These are phyloP conservation scores for Eretmocerus hayati DNA, from an alignment of 2,888 invertebrate genomes.

Conservation along the genomic window DNA sequence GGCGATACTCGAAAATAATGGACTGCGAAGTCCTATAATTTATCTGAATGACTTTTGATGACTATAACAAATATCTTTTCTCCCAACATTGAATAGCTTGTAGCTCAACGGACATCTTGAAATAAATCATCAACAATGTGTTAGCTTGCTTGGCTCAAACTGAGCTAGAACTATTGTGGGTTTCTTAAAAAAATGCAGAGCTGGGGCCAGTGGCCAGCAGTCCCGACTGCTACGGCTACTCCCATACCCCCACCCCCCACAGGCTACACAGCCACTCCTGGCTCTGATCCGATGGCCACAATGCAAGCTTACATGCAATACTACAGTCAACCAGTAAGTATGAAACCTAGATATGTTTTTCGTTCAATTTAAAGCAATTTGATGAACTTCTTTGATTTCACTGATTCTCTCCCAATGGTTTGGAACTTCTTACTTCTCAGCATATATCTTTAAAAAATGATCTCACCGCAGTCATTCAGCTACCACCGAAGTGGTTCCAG, in stretches of 20 bases:
- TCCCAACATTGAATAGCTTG: conserved; percentile 18
- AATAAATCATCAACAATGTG: conserved; percentile 38
- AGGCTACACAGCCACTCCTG: conserved; percentile 37
- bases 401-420: too few species aligned
- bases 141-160: conserved; percentile 28
- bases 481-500: too few species aligned
- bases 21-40: too few species aligned
- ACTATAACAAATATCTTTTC: conserved; percentile 20
- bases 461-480: too few species aligned
- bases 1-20: too few species aligned
- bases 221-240: conserved; percentile 37
- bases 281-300: conserved; percentile 42
- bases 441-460: too few species aligned
- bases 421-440: too few species aligned
- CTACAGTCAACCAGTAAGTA: conserved; percentile 46
- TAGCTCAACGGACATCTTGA: conserved; percentile 36
- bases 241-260: conserved; percentile 43
- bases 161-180: too few species aligned
- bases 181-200: conserved; percentile 40
- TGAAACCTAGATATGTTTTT: too few species aligned
- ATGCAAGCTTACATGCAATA: conserved; percentile 46
- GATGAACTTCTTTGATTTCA: too few species aligned
- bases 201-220: conserved; percentile 44
- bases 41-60: conserved; percentile 1
- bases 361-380: too few species aligned